Percentiles rank a stretch among this genome's conserved stretches.
These are phyloP conservation scores for Aurelia coerulea DNA, from an alignment of 30 jellyfish, hydroid and myxozoan genomes.

Conservation along the genomic window DNA sequence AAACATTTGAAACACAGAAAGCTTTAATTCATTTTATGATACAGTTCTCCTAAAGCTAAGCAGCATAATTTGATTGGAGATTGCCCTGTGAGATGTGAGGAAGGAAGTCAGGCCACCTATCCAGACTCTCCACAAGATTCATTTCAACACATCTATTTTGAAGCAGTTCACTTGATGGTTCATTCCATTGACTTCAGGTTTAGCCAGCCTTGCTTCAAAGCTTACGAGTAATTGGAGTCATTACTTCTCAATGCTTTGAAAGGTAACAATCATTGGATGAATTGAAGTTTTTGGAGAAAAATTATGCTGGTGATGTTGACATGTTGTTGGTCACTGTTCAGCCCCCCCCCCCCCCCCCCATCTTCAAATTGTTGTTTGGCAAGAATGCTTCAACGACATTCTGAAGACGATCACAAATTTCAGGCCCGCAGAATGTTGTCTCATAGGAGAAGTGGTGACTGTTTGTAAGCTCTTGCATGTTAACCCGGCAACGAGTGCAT, in stretches of 20 bases:
- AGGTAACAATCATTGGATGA: too few relatives aligned
- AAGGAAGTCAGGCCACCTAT: slow-evolving; percentile 10
- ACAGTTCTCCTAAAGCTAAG: slow-evolving; percentile 9
- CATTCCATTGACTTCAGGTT: neutral
- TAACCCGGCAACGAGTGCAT: too few relatives aligned
- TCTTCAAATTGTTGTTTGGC: too few relatives aligned
- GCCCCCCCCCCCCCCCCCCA: too few relatives aligned
- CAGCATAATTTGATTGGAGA: slow-evolving; percentile 41
- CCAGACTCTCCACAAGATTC: slow-evolving; percentile 30
- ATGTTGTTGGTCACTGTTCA: too few relatives aligned
- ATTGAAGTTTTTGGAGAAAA: too few relatives aligned
- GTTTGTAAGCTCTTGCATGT: too few relatives aligned
- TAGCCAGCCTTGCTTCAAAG: slow-evolving; percentile 26
- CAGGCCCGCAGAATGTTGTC: too few relatives aligned
- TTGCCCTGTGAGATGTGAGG: slow-evolving; percentile 22
- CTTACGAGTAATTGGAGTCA: neutral
- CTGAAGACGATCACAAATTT: too few relatives aligned
- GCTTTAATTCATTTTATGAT: slow-evolving; percentile 32
- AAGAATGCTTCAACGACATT: too few relatives aligned
- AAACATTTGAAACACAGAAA: slow-evolving; percentile 36
- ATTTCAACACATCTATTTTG: slow-evolving; percentile 27
- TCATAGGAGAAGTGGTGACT: too few relatives aligned
- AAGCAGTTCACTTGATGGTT: slow-evolving; percentile 31
- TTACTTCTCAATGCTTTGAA: neutral
- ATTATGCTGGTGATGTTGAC: too few relatives aligned